Conservation (phyloP, 2,113 vertebrate genomes). For the Phylloscopus trochilus region DNA sequence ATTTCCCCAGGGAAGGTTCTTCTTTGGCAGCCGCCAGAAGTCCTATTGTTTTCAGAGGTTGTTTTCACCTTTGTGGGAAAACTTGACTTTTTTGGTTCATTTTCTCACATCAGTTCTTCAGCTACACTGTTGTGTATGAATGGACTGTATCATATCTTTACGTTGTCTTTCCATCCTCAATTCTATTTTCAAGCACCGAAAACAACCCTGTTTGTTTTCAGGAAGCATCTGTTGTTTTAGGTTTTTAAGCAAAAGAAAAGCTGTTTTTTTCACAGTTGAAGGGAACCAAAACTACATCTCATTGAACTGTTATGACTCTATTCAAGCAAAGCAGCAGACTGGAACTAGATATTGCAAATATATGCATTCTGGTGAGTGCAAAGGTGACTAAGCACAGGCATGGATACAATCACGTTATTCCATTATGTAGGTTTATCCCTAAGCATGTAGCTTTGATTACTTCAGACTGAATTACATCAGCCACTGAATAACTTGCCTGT, state of each 20-base stretch:
- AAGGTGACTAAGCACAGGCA: conserved; percentile 36
- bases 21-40: background rate
- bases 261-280: background rate
- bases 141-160: background rate
- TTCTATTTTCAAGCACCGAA: background rate
- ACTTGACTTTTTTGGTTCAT: background rate
- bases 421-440: conserved; percentile 32
- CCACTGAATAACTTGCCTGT: background rate
- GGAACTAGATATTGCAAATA: conserved; percentile 15
- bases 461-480: conserved; percentile 48
- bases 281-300: background rate
- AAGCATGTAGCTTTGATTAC: conserved; percentile 36
- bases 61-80: background rate
- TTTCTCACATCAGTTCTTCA: background rate
- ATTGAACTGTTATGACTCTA: background rate
- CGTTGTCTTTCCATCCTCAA: background rate
- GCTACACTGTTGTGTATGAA: background rate
- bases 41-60: background rate
- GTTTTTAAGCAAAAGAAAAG: background rate
- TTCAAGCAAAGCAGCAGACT: conserved; percentile 1
- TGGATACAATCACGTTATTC: background rate
- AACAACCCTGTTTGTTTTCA: background rate
- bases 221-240: background rate
- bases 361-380: background rate
- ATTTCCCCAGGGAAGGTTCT: background rate